Evolutionary conservation across 2,113 vertebrate genomes (phyloP).

Genomic region (Cettia cetti): DNA sequence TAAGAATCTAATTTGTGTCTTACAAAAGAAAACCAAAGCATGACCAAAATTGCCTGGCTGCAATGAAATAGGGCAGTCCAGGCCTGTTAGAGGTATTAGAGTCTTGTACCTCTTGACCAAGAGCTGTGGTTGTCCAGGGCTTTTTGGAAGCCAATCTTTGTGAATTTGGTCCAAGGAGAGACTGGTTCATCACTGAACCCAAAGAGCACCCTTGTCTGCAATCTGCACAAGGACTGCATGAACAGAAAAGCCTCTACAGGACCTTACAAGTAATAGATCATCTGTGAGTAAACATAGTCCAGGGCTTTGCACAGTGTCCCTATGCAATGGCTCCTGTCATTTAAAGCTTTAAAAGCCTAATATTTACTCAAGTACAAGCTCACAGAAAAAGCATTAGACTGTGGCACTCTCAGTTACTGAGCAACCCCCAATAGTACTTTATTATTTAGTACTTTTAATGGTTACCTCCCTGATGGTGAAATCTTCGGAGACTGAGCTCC

Average conservation of each 20-base stretch:
- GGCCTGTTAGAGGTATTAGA: background rate
- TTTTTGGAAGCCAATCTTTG: background rate
- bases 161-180: background rate
- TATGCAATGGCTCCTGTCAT: background rate
- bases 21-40: background rate
- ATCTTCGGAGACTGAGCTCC: background rate
- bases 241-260: background rate
- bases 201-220: background rate
- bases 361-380: slow-evolving; percentile 52
- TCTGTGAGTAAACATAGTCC: slow-evolving; percentile 36
- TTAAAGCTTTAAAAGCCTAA: slow-evolving; percentile 57
- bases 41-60: background rate
- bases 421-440: slow-evolving; percentile 29
- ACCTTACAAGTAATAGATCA: background rate
- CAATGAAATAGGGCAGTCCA: background rate
- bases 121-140: background rate
- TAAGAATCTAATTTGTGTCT: background rate
- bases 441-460: slow-evolving; percentile 59
- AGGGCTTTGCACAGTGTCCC: background rate
- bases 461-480: background rate
- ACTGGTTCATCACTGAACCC: rapidly evolving
- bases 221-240: rapidly evolving
- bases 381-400: slow-evolving; percentile 23
- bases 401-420: slow-evolving; percentile 34
- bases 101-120: rapidly evolving